A percentile compares a stretch with the other conserved stretches of the same genome.
These are phyloP conservation scores for Gymnosoma rotundatum DNA, from an alignment of 2,888 invertebrate genomes.

Conservation along the genomic window DNA sequence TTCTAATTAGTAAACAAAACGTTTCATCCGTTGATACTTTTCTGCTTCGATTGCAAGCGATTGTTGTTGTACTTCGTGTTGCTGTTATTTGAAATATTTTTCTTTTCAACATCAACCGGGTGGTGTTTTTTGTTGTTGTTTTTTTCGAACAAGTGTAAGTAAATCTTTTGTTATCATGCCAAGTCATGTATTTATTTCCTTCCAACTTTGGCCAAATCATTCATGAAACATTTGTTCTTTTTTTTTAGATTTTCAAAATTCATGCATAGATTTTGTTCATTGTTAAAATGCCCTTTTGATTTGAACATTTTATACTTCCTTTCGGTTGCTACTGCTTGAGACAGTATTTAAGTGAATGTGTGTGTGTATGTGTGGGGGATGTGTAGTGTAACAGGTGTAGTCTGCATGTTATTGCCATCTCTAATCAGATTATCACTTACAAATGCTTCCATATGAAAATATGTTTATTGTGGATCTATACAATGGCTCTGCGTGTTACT, in stretches of 20 bases:
- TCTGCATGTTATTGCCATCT: slow-evolving; percentile 64
- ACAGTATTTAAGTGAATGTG: not conserved
- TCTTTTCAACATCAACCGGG: slow-evolving; percentile 15
- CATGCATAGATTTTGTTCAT: slow-evolving; percentile 52
- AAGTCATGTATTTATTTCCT: slow-evolving; percentile 63
- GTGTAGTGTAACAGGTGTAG: slow-evolving; percentile 67
- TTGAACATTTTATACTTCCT: slow-evolving; percentile 21
- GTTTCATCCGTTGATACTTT: slow-evolving; percentile 63
- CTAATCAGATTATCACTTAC: slow-evolving; percentile 66
- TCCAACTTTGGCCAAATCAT: slow-evolving; percentile 51
- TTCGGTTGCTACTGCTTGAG: slow-evolving; percentile 2
- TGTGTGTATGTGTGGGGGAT: not conserved
- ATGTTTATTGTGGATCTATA: slow-evolving; percentile 22
- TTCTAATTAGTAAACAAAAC: slow-evolving; percentile 77
- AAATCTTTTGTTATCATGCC: slow-evolving; percentile 68
- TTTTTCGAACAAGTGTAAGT: slow-evolving; percentile 64
- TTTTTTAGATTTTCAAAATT: slow-evolving; percentile 34
- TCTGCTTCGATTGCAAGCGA: slow-evolving; percentile 11
- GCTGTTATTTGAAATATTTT: slow-evolving; percentile 34
- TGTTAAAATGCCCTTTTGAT: slow-evolving; percentile 55
- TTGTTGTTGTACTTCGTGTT: slow-evolving; percentile 9
- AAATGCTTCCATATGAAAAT: slow-evolving; percentile 37
- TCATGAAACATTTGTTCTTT: slow-evolving; percentile 49
- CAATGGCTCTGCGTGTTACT: slow-evolving; percentile 68
- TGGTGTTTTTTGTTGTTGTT: slow-evolving; percentile 22